Base-by-base conservation (phyloP, 2,797 vertebrate species). In the Gymnothorax reevesii region DNA sequence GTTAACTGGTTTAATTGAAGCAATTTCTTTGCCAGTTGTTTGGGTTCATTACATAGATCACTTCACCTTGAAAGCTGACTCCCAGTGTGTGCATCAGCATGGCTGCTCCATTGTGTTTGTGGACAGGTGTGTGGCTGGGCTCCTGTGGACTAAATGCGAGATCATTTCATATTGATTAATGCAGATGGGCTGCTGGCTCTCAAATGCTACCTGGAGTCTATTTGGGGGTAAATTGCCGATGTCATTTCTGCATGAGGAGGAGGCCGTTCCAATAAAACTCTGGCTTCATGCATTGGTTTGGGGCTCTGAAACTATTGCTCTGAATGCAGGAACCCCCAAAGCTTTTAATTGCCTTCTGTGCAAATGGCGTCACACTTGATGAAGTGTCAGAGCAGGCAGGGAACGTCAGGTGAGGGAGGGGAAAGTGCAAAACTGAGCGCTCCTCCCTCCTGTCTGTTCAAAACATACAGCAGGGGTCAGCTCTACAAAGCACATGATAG, bases 301-400 rank as follows among this genome's bases (percentile, higher is more conserved):
- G 96, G 96, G 95, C 97, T 94, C 96, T 97, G 97, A 97, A 99
- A 99, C 96, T 97, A 97, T 97, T 97, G 96, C 95, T 97, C 96
- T 97, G 97, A 97, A 97, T 96, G 96, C 96, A 96, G 96, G 97
- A 99, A 97, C 96, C 98, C 98, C 97, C 97, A 99, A 98, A 97
- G 97, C 98, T 98, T 99, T 99, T 99, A 99, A 99, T 99, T 99
- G 97, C 98, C 98, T 98, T 99, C 98, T 99, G 98, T 99, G 97
- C 97, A 97, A 97, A 97, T 97, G 97, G 97, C 95, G 33, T 94
- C 95, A 94, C 94, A 94, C 93, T 96, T 96, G 95, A 96, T 96
- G 94, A 95, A 96, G 93, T 93, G 90, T 90, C 89, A 91, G 92
- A 95, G 94, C 93, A 93, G 93, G 80, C 59, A 64, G 92, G 92